Conservation (phyloP, 1,140 invertebrate genomes). For the Philaenus spumarius region DNA sequence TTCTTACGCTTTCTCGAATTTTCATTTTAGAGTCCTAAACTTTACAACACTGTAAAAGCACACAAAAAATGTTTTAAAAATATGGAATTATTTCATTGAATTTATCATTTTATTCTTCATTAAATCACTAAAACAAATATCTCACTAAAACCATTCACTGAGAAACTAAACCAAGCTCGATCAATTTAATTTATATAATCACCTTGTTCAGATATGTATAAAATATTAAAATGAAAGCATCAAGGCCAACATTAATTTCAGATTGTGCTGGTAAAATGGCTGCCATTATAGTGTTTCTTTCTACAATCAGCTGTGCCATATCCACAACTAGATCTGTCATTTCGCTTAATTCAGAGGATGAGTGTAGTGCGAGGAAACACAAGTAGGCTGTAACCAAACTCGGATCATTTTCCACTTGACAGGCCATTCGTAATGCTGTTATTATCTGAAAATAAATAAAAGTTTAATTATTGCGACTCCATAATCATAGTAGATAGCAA, state of each 20-base stretch:
- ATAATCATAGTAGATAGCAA: neutral
- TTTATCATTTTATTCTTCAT: no score
- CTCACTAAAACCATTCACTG: no score
- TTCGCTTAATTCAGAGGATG: conserved; percentile 40
- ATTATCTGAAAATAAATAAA: conserved; percentile 37
- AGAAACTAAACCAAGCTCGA: no score
- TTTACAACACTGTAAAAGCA: no score
- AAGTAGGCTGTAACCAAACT: conserved; percentile 83
- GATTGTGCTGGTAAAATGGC: conserved; percentile 66
- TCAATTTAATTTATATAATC: no score
- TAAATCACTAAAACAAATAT: no score
- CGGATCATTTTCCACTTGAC: conserved; percentile 82
- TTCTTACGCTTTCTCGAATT: no score
- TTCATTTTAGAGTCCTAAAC: no score
- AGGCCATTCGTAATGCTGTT: conserved; percentile 68
- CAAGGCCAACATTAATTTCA: conserved; percentile 54
- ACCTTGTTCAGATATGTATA: conserved; percentile 67
- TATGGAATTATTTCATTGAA: no score
- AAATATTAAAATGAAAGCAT: conserved; percentile 72
- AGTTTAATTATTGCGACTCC: neutral
- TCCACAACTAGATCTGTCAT: conserved; percentile 63
- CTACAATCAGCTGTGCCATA: conserved; percentile 86
- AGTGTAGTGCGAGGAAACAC: conserved; percentile 71
- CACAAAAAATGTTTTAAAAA: no score
- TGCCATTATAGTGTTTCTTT: conserved; percentile 80